Conservation (phyloP, 2,797 vertebrate genomes). For the Melanotaenia boesemani region DNA sequence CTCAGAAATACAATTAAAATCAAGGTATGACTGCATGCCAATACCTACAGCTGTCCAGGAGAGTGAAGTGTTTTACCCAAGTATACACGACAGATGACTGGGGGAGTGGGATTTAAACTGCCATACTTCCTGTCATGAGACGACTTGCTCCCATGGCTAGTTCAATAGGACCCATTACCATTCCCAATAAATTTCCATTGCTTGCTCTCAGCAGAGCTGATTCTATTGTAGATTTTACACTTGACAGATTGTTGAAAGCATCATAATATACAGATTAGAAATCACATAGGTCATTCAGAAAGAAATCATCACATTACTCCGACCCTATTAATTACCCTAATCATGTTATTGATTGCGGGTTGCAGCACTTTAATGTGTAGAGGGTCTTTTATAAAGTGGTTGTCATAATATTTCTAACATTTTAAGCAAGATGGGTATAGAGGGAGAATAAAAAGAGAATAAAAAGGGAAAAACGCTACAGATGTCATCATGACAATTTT, state of each 20-base stretch:
- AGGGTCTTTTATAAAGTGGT: not conserved
- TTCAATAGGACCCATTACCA: no score
- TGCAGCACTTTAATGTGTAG: slow-evolving; percentile 14
- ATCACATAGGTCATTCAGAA: slow-evolving; percentile 22
- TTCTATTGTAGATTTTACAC: slow-evolving; percentile 1
- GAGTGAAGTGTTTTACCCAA: no score
- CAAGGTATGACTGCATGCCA: no score
- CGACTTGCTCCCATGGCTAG: no score
- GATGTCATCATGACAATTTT: not conserved
- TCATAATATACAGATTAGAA: slow-evolving; percentile 14
- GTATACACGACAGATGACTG: not conserved
- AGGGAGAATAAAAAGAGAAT: not conserved
- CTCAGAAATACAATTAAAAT: no score
- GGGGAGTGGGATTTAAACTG: no score
- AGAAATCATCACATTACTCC: slow-evolving; percentile 44
- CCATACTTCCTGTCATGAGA: no score
- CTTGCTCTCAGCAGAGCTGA: slow-evolving; percentile 2
- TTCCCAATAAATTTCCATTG: no score
- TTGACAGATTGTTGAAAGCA: slow-evolving; percentile 15
- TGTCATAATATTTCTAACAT: not conserved
- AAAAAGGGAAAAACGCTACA: not conserved
- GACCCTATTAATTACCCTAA: slow-evolving; percentile 53
- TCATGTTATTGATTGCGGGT: slow-evolving; percentile 47
- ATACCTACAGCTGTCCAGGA: no score
- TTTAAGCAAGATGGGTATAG: not conserved